These are phyloP conservation scores for Drosophila busckii DNA, from an alignment of 1,140 invertebrate genomes.

Conservation along the genomic window DNA sequence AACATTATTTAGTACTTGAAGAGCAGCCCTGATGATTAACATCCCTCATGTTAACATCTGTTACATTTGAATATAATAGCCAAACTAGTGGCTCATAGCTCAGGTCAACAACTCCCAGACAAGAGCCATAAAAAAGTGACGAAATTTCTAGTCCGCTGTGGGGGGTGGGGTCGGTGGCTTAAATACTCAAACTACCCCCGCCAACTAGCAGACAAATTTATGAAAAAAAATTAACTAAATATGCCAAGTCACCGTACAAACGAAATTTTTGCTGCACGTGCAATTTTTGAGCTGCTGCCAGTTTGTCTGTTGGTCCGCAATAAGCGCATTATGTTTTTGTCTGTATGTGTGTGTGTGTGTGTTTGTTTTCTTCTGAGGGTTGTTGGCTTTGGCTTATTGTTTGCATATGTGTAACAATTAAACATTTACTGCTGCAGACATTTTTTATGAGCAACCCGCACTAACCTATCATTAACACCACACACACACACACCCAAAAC, in stretches of 20 bases:
- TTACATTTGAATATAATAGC: conserved; percentile 70
- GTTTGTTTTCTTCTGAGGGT: conserved; percentile 25
- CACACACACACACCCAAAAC: conserved; percentile 16
- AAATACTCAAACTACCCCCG: conserved; percentile 58
- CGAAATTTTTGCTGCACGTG: conserved; percentile 58
- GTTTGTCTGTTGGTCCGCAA: conserved; percentile 36
- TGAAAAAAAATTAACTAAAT: conserved; percentile 64
- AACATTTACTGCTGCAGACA: conserved; percentile 62
- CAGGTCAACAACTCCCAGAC: no score
- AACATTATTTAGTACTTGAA: conserved; percentile 64
- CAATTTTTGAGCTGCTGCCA: conserved; percentile 61
- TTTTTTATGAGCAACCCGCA: conserved; percentile 53
- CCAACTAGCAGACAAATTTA: conserved; percentile 13
- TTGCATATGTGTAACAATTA: conserved; percentile 77
- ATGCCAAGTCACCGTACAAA: conserved; percentile 57
- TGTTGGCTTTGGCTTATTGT: conserved; percentile 54
- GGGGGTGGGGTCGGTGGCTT: conserved; percentile 26
- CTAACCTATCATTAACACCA: conserved; percentile 66
- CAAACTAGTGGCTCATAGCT: no score
- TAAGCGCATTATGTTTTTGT: conserved; percentile 66
- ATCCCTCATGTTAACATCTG: conserved; percentile 75
- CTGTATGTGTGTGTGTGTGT: neutral
- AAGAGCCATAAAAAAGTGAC: conserved; percentile 31
- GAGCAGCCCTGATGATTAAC: conserved; percentile 55
- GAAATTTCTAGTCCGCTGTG: conserved; percentile 29